phyloP scores from a whole-genome alignment of 35 echinoderm and acorn worm species.

The Ptychodera flava region DNA sequence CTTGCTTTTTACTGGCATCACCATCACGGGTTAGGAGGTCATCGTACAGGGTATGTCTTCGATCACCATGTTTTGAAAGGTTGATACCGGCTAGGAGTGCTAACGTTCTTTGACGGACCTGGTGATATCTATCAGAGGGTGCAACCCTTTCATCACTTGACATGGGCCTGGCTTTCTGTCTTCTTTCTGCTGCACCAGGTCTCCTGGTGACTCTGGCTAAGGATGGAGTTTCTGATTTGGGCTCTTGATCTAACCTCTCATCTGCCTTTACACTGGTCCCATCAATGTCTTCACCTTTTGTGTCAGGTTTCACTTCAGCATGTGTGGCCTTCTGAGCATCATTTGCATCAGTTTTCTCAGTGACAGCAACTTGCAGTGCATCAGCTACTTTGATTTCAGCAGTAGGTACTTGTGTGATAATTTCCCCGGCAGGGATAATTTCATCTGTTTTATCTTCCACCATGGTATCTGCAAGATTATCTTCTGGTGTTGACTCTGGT shows the following conservation, averaged over 20 bases:
- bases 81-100: not conserved
- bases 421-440: too few relatives aligned
- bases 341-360: not conserved
- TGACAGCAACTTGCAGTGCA: too few relatives aligned
- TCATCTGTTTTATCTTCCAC: not conserved
- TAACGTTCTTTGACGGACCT: not conserved
- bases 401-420: too few relatives aligned
- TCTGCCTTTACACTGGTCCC: not conserved
- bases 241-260: not conserved
- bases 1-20: not conserved
- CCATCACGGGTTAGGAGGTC: not conserved
- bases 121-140: not conserved
- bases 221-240: not conserved
- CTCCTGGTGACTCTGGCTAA: not conserved
- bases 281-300: not conserved
- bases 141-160: not conserved
- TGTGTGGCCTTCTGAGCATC: not conserved
- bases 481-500: not conserved
- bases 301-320: not conserved
- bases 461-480: not conserved
- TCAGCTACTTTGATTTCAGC: not conserved
- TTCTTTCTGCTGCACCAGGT: not conserved
- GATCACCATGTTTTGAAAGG: not conserved
- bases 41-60: not conserved
- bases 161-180: not conserved